Evolutionary conservation across 2,113 vertebrate genomes (phyloP), one percentile per base, ranked within the genome.

Genomic region (Percopsis transmontana): DNA sequence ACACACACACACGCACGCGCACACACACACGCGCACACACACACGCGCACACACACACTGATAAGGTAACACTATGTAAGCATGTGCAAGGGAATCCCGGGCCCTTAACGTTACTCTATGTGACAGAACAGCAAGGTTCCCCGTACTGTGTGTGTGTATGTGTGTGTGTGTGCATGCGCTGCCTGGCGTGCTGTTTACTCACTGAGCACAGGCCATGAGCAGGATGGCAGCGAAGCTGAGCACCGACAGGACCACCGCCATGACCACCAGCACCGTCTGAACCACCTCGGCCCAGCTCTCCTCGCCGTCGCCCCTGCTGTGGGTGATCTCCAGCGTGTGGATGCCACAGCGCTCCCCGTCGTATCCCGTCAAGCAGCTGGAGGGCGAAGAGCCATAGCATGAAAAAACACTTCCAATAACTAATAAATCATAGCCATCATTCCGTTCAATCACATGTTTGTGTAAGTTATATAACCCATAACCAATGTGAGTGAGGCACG

Each of bases 191-290:
- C 11, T 57, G 44, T 6, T 48, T n/a, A 90, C 92, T 89, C 70
- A 93, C 92, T 92, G 91, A 27, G 89, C 87, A 58, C 88, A 92
- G 60, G 89, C 79, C 88, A 93, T 91, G 66, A 93, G 86, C 42
- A 93, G 68, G 50, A 93, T 87, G 68, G 90, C 90, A 0, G 59
- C 68, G 64, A 91, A 93, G 68, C 92, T 93, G 81, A 93, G 85
- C 76, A 91, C 59, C 0, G 92, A 93, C 72, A 93, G 86, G 24
- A 92, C 80, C 16, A 92, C 85, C 0, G 91, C 91, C 1, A 91
- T 87, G 71, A 91, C 70, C 44, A 93, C 87, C 1, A 93, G 67
- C 1, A 88, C 79, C 1, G 72, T 90, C 83, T 92, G 92, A 9
- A 88, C 65, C 70, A 87, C 45, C 58, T 89, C 83, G 0, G 76